Evolutionary conservation across 2,888 invertebrate genomes (phyloP).

Genomic region (Amiota mariae): DNA sequence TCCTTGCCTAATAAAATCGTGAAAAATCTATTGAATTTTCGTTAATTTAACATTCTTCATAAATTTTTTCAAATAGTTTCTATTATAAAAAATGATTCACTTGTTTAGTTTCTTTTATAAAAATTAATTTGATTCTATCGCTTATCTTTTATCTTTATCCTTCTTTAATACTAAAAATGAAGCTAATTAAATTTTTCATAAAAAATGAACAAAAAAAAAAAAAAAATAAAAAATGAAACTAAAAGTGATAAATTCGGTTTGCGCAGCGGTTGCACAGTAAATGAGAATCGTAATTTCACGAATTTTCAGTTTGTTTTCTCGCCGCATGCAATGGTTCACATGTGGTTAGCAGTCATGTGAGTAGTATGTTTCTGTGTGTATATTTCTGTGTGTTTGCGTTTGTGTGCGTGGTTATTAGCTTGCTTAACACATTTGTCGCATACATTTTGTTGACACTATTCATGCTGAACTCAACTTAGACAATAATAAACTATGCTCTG

Average conservation of each 20-base stretch:
- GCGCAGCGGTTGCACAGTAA: conserved; percentile 11
- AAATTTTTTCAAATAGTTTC: too few species aligned
- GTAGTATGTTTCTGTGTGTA: not conserved
- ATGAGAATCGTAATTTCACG: conserved; percentile 24
- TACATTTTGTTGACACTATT: conserved; percentile 29
- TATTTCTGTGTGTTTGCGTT: not conserved
- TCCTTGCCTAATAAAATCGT: too few species aligned
- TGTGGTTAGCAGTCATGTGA: not conserved
- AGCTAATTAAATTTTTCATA: not conserved
- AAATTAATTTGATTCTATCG: too few species aligned
- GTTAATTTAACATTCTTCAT: too few species aligned
- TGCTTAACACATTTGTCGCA: conserved; percentile 34
- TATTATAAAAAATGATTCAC: too few species aligned
- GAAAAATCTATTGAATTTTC: too few species aligned
- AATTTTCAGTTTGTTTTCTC: conserved; percentile 3
- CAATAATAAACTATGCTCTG: conserved; percentile 20
- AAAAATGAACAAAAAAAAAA: not conserved
- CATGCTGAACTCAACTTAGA: conserved; percentile 13
- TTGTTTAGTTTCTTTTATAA: too few species aligned
- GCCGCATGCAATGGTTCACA: conserved; percentile 2
- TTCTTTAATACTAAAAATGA: too few species aligned
- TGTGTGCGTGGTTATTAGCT: conserved; percentile 22
- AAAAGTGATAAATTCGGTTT: conserved; percentile 13
- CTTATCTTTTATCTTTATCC: too few species aligned
- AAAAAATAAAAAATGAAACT: too few species aligned